phyloP scores from a whole-genome alignment of 2,888 invertebrate genomes.

The Oligia strigilis region DNA sequence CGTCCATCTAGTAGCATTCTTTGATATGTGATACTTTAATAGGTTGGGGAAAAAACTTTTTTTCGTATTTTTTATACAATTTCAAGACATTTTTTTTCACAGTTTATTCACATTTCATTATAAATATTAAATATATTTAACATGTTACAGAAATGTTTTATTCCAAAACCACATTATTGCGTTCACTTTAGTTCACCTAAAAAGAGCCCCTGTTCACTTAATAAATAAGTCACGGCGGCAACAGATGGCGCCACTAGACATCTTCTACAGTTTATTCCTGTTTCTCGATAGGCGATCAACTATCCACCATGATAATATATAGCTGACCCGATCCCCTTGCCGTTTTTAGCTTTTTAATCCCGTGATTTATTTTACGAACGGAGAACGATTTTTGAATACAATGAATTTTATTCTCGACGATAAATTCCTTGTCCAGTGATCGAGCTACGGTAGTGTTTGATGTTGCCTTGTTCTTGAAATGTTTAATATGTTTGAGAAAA shows the following conservation, averaged over 20 bases:
- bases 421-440: conserved; percentile 63
- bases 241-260: conserved; percentile 73
- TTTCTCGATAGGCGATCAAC: conserved; percentile 73
- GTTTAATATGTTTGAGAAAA: conserved; percentile 17
- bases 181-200: background rate
- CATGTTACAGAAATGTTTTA: background rate
- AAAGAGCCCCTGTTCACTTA: background rate
- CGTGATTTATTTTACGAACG: conserved; percentile 76
- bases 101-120: too few relatives aligned
- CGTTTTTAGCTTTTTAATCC: conserved; percentile 81
- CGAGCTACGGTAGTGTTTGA: conserved; percentile 10
- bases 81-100: too few relatives aligned
- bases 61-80: too few relatives aligned
- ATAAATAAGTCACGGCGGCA: conserved; percentile 52
- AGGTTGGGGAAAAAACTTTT: too few relatives aligned
- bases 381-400: conserved; percentile 78
- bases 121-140: background rate
- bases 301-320: conserved; percentile 77
- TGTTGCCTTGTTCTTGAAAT: conserved; percentile 17
- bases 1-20: background rate
- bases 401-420: conserved; percentile 72
- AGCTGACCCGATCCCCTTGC: conserved; percentile 74
- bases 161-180: background rate
- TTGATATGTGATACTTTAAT: background rate
- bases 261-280: conserved; percentile 68